These are phyloP conservation scores for Platalea minor DNA, from an alignment of 2,797 vertebrate species.

Conservation along the genomic window DNA sequence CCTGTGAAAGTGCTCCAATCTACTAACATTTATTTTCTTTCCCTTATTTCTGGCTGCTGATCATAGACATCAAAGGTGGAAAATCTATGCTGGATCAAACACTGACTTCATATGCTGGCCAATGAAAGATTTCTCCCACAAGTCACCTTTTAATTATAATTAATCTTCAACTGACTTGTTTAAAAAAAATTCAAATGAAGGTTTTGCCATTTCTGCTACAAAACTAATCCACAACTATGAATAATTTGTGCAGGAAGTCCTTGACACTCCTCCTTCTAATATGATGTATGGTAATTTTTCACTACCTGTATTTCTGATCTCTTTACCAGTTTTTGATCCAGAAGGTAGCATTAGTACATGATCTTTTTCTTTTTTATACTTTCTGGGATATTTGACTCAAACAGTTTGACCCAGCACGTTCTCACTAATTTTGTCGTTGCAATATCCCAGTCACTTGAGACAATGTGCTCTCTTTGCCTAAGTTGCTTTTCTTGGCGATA, in stretches of 20 bases:
- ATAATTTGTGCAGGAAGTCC: neutral
- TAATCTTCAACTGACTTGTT: neutral
- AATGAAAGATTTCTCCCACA: neutral
- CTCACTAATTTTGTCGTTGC: neutral
- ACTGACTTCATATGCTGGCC: neutral
- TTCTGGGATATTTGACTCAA: neutral
- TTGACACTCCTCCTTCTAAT: neutral
- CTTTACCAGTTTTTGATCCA: neutral
- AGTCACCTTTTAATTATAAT: neutral
- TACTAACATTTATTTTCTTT: neutral
- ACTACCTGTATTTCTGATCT: neutral
- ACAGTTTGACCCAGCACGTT: neutral
- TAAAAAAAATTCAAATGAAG: neutral
- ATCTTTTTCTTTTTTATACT: neutral
- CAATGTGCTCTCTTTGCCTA: neutral
- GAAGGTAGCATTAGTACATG: neutral
- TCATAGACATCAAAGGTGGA: neutral
- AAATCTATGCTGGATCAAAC: neutral
- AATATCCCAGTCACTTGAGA: neutral
- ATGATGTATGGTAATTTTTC: neutral
- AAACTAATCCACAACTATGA: neutral
- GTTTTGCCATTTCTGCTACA: neutral
- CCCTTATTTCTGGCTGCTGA: neutral
- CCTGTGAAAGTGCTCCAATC: neutral
- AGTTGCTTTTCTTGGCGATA: neutral